Percentiles rank a stretch among this genome's conserved stretches.
These are phyloP conservation scores for Ophion costatus DNA, from an alignment of 2,888 invertebrate species.

Conservation along the genomic window DNA sequence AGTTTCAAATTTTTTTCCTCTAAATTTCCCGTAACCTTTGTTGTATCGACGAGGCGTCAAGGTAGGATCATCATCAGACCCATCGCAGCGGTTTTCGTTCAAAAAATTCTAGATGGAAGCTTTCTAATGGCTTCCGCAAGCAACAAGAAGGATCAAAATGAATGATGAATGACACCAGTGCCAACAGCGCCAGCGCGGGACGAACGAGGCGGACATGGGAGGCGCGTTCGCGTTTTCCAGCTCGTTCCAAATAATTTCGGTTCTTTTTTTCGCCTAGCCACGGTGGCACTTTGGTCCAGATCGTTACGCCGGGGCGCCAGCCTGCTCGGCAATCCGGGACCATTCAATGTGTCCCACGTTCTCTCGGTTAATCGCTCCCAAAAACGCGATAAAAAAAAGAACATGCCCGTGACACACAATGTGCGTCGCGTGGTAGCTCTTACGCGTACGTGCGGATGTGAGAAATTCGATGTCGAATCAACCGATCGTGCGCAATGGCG, in stretches of 20 bases:
- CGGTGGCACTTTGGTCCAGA: conserved; percentile 69
- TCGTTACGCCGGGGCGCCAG: conserved; percentile 77
- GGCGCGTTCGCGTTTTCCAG: conserved; percentile 56
- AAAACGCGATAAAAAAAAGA: conserved; percentile 57
- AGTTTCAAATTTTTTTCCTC: neutral
- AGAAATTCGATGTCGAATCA: neutral
- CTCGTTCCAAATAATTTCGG: conserved; percentile 47
- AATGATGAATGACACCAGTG: conserved; percentile 73
- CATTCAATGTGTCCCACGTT: conserved; percentile 61
- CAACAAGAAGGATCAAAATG: conserved; percentile 13
- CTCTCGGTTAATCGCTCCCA: conserved; percentile 76
- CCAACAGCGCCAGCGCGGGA: neutral
- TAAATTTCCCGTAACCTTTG: neutral
- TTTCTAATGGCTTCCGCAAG: conserved; percentile 29
- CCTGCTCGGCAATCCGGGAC: conserved; percentile 72
- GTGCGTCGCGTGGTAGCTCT: too few relatives aligned
- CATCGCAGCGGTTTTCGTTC: neutral
- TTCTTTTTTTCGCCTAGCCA: conserved; percentile 34
- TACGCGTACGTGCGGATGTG: neutral
- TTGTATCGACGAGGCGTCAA: neutral
- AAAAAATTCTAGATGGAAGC: conserved; percentile 16
- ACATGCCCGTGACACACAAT: conserved; percentile 21
- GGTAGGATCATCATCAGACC: neutral
- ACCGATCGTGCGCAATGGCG: neutral
- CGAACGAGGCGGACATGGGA: conserved; percentile 65